A percentile compares a stretch with the other conserved stretches of the same genome.
These are phyloP conservation scores for Nineta flava DNA, from an alignment of 2,888 invertebrate species.

Conservation along the genomic window DNA sequence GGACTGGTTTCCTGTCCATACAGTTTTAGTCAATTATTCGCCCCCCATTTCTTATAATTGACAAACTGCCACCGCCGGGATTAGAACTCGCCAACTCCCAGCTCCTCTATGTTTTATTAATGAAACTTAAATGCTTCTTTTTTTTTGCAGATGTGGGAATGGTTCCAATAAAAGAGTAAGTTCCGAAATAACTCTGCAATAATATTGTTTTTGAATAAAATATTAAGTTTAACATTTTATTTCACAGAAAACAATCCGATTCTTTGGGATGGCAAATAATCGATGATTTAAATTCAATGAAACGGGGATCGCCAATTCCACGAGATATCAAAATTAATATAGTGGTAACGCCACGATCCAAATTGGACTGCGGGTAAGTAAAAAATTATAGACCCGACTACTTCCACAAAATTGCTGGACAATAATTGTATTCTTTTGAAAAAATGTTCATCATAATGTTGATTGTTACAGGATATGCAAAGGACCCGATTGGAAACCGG, in stretches of 20 bases:
- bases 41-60: too few species aligned
- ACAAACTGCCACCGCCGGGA: too few species aligned
- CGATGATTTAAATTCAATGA: conserved; percentile 30
- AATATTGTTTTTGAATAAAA: too few species aligned
- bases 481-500: conserved; percentile 74
- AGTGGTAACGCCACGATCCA: conserved; percentile 64
- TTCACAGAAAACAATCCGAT: conserved; percentile 50
- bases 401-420: not conserved
- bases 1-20: too few species aligned
- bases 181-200: conserved; percentile 18
- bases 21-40: too few species aligned
- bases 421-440: not conserved
- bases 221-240: not conserved
- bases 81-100: too few species aligned
- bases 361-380: conserved; percentile 67
- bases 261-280: conserved; percentile 75
- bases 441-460: too few species aligned
- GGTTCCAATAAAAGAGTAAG: conserved; percentile 90
- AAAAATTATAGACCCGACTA: not conserved
- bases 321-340: conserved; percentile 58
- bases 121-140: too few species aligned
- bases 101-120: too few species aligned
- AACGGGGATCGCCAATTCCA: conserved; percentile 37
- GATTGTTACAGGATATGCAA: conserved; percentile 52
- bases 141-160: conserved; percentile 74